Conservation (phyloP, 1,140 invertebrate species). For the Drosophila pallidifrons region DNA sequence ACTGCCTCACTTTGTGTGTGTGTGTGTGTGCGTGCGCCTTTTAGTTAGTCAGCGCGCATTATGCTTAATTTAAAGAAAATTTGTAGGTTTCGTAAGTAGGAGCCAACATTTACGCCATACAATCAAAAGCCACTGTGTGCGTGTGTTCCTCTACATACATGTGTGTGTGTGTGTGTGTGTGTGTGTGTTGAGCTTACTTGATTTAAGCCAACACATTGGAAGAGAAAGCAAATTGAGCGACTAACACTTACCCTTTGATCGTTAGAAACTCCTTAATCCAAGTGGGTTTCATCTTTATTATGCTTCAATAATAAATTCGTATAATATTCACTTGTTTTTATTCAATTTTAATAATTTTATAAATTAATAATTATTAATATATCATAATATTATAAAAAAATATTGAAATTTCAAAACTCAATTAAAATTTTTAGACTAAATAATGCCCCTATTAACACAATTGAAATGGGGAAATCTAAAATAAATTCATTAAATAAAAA, state of each 20-base stretch:
- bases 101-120: constrained; percentile 47
- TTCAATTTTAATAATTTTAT: too few species aligned
- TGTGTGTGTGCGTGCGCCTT: constrained; percentile 9
- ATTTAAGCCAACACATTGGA: constrained; percentile 18
- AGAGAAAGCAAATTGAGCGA: neutral
- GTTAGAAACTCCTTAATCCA: too few species aligned
- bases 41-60: constrained; percentile 33
- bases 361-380: too few species aligned
- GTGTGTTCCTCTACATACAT: constrained; percentile 19
- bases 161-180: constrained; percentile 34
- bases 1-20: constrained; percentile 7
- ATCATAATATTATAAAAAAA: too few species aligned
- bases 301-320: too few species aligned
- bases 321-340: too few species aligned
- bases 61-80: constrained; percentile 50
- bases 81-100: constrained; percentile 33
- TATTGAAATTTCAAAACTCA: too few species aligned
- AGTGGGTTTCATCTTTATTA: too few species aligned
- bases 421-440: too few species aligned
- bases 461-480: too few species aligned
- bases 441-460: too few species aligned
- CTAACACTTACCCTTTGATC: constrained; percentile 9
- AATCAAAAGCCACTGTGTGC: constrained; percentile 1
- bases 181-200: constrained; percentile 47
- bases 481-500: too few species aligned